Base-by-base conservation (phyloP, 92 coral and sea anemone genomes). In the Montipora capitata region DNA sequence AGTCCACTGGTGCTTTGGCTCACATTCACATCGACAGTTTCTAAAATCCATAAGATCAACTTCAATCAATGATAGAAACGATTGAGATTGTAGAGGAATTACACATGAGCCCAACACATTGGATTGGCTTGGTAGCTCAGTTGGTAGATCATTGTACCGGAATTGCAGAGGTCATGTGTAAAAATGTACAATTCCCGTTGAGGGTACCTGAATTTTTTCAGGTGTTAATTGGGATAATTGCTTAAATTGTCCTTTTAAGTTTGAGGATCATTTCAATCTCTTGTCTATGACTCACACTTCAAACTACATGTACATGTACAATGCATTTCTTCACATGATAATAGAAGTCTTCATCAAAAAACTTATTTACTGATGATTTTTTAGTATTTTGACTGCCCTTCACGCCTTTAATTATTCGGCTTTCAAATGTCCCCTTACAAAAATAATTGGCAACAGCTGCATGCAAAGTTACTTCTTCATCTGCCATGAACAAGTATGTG, bases 1-100 rank as follows among this genome's bases (percentile, higher is more conserved):
- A 10, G 89, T 66, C 93, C 93, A 85, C 78, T 77, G 16, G 85
- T 90, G 90, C 7, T 82, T 42, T 76, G 79, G 71, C 72, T 48
- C 54, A 73, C 91, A 79, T 68, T 72, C 81, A 78, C 80, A 86
- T 17, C 61, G 89, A 45, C 85, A 85, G 10, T 74, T 85, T 85
- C 83, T 35, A 16, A 87, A 79, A 87, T 68, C 87, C 80, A 68
- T 80, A 0, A 72, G 73, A 65, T 81, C 89, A 43, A 72, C 79
- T 72, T 68, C 68, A 43, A 77, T 27, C 35, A 78, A 10, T 48
- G 68, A 67, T 44, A 90, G 66, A 43, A 90, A 90, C 13, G 69
- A n/a, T 86, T 69, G 44, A 40, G 61, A 68, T 78, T 85, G 48
- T 14, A 90, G 62, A 66, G 84, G 77, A 17, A 40, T 84, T 27